Evolutionary conservation across 1,140 invertebrate species (phyloP).

Genomic region (Bombus haemorrhoidalis): DNA sequence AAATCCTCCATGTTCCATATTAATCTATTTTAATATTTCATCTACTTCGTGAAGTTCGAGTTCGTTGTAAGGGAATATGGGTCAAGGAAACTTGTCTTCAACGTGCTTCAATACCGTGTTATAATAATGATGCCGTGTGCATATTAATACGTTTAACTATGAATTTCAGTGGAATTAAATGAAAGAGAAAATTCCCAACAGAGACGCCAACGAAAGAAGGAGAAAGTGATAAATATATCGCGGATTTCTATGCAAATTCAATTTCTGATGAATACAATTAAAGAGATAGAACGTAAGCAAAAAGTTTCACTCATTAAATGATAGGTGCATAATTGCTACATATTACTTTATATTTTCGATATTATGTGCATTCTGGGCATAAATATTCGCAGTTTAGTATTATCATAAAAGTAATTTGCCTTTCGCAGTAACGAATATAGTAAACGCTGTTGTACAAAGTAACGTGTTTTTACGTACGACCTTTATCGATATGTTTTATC

Average conservation of each 20-base stretch:
- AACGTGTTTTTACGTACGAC: not conserved
- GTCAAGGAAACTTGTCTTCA: slow-evolving; percentile 13
- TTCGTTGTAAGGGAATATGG: not conserved
- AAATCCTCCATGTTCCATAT: slow-evolving; percentile 27
- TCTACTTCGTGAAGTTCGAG: slow-evolving; percentile 1
- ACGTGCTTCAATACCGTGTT: not conserved
- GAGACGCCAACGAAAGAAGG: not conserved
- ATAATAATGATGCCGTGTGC: not conserved
- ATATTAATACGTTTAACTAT: not conserved
- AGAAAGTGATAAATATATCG: not conserved
- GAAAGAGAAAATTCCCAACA: not conserved
- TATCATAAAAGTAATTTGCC: not conserved
- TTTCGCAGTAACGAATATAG: not conserved
- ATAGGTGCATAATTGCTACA: not conserved
- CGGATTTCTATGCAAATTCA: not conserved
- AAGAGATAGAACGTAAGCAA: not conserved
- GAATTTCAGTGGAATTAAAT: not conserved
- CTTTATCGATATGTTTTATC: not conserved
- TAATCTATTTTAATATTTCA: slow-evolving; percentile 36
- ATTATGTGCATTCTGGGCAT: not conserved
- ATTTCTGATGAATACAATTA: not conserved
- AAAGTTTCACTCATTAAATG: not conserved
- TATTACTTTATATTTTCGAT: not conserved
- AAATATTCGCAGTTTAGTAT: not conserved
- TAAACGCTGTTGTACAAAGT: not conserved